Conservation (phyloP, 2,888 invertebrate genomes). For the Flabesymbios commensalis region DNA sequence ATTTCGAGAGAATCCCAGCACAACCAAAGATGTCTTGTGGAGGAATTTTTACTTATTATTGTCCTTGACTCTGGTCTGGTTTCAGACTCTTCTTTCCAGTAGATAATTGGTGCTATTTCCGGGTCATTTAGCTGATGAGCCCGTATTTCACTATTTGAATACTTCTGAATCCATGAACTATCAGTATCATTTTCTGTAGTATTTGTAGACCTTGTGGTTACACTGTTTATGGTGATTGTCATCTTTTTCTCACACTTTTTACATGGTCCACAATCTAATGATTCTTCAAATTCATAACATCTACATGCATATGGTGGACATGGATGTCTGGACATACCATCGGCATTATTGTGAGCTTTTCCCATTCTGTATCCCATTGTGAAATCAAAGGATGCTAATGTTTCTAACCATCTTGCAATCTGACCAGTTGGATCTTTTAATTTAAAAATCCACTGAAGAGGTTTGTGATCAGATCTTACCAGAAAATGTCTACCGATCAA, state of each 20-base stretch:
- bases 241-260: too few species aligned
- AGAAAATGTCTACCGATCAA: constrained; percentile 6
- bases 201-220: too few species aligned
- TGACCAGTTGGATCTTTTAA: constrained; percentile 6
- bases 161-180: too few species aligned
- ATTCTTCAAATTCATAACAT: neutral
- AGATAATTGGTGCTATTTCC: too few species aligned
- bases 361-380: neutral
- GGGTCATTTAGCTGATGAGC: too few species aligned
- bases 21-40: constrained; percentile 3
- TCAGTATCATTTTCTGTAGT: too few species aligned
- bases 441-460: neutral
- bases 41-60: too few species aligned
- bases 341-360: neutral
- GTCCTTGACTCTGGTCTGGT: too few species aligned
- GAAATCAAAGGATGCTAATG: neutral
- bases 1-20: neutral
- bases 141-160: too few species aligned
- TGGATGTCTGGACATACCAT: constrained; percentile 3
- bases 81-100: too few species aligned
- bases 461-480: constrained; percentile 12
- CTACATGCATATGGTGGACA: neutral
- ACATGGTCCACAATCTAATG: neutral
- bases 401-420: constrained; percentile 7
- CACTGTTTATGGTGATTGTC: too few species aligned